These are phyloP conservation scores for Blomia tropicalis DNA, from an alignment of 2,888 invertebrate genomes.

Conservation along the genomic window DNA sequence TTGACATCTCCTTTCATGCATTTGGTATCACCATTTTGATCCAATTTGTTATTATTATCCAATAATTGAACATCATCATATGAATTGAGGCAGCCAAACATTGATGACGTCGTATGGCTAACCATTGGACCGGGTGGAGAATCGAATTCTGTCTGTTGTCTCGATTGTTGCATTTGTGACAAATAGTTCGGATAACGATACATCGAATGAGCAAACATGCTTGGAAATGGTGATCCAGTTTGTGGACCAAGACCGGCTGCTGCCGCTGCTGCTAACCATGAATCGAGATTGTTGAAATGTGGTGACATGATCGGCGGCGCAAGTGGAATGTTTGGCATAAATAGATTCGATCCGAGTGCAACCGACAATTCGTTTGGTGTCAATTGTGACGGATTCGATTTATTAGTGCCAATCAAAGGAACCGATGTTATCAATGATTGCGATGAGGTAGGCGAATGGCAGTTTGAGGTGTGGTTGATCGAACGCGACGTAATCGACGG, in stretches of 20 bases:
- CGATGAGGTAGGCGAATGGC: background rate
- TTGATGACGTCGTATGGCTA: background rate
- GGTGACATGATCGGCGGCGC: background rate
- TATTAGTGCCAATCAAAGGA: background rate
- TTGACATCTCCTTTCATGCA: background rate
- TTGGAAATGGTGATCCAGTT: background rate
- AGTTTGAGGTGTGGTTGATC: background rate
- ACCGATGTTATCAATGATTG: background rate
- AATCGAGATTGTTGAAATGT: conserved; percentile 10
- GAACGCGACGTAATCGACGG: background rate
- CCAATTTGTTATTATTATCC: background rate
- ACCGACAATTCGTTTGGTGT: background rate
- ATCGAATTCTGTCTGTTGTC: background rate
- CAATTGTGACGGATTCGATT: too few relatives aligned
- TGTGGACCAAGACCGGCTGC: background rate
- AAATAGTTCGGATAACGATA: background rate
- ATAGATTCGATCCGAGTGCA: background rate
- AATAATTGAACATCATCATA: background rate
- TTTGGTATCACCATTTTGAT: background rate
- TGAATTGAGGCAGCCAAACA: background rate
- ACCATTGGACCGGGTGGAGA: background rate
- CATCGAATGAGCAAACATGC: background rate
- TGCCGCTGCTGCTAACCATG: conserved; percentile 20
- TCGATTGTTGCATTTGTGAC: background rate
- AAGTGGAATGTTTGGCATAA: background rate